phyloP scores from a whole-genome alignment of 2,113 vertebrate genomes.

The Nothobranchius kuhntae region DNA sequence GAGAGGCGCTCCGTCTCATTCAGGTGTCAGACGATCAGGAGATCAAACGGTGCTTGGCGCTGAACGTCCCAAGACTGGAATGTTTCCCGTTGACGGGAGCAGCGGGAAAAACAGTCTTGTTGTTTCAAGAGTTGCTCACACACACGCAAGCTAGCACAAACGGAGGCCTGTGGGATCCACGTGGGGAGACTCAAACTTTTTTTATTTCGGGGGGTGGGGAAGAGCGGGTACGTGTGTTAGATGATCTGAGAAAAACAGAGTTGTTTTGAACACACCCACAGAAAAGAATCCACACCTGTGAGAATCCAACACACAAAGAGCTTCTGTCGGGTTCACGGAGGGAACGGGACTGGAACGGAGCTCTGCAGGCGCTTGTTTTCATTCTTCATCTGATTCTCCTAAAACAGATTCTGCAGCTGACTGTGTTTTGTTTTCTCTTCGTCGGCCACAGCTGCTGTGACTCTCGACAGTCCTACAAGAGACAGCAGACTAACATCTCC shows the following conservation, averaged over 20 bases:
- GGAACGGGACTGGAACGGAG: not conserved
- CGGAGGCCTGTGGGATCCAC: slow-evolving; percentile 20
- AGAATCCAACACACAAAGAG: slow-evolving; percentile 23
- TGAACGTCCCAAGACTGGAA: slow-evolving; percentile 68
- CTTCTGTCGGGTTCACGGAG: not conserved
- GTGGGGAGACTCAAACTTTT: slow-evolving; percentile 47
- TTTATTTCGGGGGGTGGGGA: slow-evolving; percentile 5
- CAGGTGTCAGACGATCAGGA: slow-evolving; percentile 64
- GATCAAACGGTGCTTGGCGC: slow-evolving; percentile 64
- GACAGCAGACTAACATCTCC: not conserved
- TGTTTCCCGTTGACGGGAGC: slow-evolving; percentile 68
- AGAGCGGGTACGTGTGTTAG: slow-evolving; percentile 17
- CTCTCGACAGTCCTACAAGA: not conserved
- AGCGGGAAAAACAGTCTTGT: slow-evolving; percentile 49
- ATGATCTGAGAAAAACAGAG: slow-evolving; percentile 55
- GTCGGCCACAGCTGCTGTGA: too few species aligned
- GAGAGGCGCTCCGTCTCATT: slow-evolving; percentile 31
- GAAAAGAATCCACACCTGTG: slow-evolving; percentile 64
- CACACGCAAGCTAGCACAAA: not conserved
- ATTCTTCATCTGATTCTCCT: not conserved
- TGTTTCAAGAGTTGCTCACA: slow-evolving; percentile 38
- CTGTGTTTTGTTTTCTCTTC: not conserved
- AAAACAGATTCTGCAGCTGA: not conserved
- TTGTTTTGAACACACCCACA: slow-evolving; percentile 60
- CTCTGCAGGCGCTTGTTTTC: slow-evolving; percentile 19